Base-by-base conservation (phyloP, 2,113 vertebrate genomes). In the Jaculus jaculus region DNA sequence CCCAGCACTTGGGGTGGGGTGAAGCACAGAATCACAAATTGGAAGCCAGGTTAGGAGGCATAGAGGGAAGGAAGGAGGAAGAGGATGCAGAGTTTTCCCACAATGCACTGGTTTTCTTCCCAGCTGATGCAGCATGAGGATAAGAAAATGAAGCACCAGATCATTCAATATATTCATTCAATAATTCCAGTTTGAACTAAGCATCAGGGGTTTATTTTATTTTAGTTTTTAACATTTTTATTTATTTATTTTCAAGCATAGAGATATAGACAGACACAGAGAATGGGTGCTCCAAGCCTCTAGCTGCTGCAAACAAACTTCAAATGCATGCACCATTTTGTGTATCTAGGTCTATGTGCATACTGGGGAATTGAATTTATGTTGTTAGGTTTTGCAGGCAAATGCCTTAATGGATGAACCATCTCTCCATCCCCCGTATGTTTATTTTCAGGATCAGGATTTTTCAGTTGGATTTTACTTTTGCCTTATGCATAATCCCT, bases 131-230 rank as follows among this genome's bases (percentile, higher is more conserved):
- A 54, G 15, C 28, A n/a, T 26, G 26, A 73, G 86, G 34, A 65
- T 20, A 81, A n/a, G 32, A 85, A 77, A 63, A 72, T 86, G 20
- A 96, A 89, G 60, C 30, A 3, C 12, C 23, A 83, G 58, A 24
- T 85, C 6, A 13, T n/a, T 85, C 74, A 34, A 24, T 47, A 69
- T 84, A 65, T 92, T n/a, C n/a, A n/a, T n/a, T n/a, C n/a, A n/a
- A n/a, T 65, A 88, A 85, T 85, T 90, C 28, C 37, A 58, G 1
- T 58, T 78, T 65, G 47, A 65, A 39, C 0, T 42, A 73, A 90
- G 32, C 17, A 60, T 73, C n/a, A 79, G 63, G 82, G 71, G 84
- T 92, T 87, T 82, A 82, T 78, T 87, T 84, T 91, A 42, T 87
- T 63, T 6, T 6, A 47, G 5, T 47, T 47, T 47, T 47, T 47